These are phyloP conservation scores for Ochotona curzoniae DNA, from an alignment of 2,113 vertebrate species.

Conservation along the genomic window DNA sequence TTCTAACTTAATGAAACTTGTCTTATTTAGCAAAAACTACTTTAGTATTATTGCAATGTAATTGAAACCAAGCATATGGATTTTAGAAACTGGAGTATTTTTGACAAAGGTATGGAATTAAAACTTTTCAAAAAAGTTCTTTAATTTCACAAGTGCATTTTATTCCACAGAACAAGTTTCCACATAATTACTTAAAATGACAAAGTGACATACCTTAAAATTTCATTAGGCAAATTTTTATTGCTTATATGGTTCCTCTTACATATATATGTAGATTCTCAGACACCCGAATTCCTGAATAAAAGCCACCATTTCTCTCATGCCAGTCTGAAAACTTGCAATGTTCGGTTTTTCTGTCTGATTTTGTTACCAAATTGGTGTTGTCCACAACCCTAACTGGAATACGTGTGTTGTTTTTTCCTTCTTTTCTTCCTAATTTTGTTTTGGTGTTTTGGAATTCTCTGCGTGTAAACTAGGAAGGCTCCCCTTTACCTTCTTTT, in stretches of 20 bases:
- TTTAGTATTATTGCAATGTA: conserved; percentile 40
- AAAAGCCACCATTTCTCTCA: neutral
- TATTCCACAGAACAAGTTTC: conserved; percentile 47
- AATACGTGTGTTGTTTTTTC: neutral
- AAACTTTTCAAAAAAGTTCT: conserved; percentile 47
- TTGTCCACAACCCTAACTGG: neutral
- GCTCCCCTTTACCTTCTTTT: neutral
- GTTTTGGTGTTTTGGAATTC: neutral
- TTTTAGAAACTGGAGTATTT: conserved; percentile 21
- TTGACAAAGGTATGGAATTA: conserved; percentile 52
- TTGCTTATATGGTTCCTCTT: neutral
- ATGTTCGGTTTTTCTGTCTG: neutral
- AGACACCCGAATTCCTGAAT: neutral
- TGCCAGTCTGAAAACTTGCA: neutral
- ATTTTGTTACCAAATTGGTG: neutral
- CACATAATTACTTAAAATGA: conserved; percentile 29
- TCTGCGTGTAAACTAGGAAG: neutral
- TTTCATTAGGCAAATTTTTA: conserved; percentile 21
- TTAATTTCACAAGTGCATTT: conserved; percentile 43
- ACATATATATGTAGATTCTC: neutral
- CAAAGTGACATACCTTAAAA: conserved; percentile 1
- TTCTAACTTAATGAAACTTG: conserved; percentile 30
- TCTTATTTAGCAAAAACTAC: neutral
- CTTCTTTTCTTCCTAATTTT: neutral
- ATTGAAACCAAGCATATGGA: conserved; percentile 52